Evolutionary conservation across 2,797 vertebrate species (phyloP).

Genomic region (Decapterus maruadsi): DNA sequence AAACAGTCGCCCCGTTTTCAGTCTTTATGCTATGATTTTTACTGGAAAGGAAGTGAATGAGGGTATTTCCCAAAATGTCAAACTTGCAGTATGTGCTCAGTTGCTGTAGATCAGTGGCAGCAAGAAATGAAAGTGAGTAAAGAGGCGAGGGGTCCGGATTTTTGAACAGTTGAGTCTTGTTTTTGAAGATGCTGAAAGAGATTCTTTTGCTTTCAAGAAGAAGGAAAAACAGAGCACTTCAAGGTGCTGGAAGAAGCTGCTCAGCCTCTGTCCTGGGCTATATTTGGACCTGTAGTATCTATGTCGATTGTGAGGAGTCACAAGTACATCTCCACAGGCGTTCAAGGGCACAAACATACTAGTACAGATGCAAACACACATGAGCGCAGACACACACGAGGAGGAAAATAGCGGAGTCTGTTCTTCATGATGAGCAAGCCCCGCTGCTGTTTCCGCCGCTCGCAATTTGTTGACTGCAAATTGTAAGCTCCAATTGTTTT

Average conservation of each 20-base stretch:
- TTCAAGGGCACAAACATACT: constrained; percentile 64
- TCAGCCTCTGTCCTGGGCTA: constrained; percentile 76
- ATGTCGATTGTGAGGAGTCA: constrained; percentile 74
- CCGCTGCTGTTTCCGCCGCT: constrained; percentile 43
- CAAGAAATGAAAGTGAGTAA: constrained; percentile 19
- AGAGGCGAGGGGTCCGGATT: constrained; percentile 24
- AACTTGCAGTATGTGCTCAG: background rate
- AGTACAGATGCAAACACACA: constrained; percentile 46
- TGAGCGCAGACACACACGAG: constrained; percentile 34
- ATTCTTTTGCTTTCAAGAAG: constrained; percentile 30
- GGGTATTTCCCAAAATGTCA: background rate
- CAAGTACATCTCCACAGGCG: constrained; percentile 67
- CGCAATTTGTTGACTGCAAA: constrained; percentile 41
- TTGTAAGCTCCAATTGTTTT: constrained; percentile 67
- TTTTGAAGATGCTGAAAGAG: constrained; percentile 40
- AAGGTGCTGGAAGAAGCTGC: constrained; percentile 49
- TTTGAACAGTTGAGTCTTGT: constrained; percentile 32
- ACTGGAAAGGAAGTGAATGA: background rate
- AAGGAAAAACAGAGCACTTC: constrained; percentile 36
- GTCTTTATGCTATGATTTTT: constrained; percentile 7
- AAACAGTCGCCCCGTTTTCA: constrained; percentile 6
- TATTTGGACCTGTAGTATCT: constrained; percentile 78
- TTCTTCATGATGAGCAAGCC: constrained; percentile 42
- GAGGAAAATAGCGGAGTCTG: constrained; percentile 53
- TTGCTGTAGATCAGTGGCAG: constrained; percentile 12